phyloP scores from a whole-genome alignment of 2,797 vertebrate species.

The Notolabrus celidotus region DNA sequence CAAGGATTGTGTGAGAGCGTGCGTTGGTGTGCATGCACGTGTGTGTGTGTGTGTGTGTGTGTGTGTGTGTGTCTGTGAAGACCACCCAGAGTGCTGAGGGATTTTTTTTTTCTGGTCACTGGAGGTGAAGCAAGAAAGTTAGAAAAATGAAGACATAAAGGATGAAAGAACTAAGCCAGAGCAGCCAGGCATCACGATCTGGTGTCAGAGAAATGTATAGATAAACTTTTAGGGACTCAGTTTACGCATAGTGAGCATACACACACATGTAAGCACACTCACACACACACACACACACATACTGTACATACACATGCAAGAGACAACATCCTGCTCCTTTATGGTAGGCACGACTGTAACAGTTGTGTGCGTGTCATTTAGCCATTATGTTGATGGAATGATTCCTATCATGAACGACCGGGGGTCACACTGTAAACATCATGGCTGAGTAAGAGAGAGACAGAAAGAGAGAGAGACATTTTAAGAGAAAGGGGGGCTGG shows the following conservation, averaged over 20 bases:
- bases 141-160: conserved; percentile 48
- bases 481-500: conserved; percentile 18
- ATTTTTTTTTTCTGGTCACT: conserved; percentile 58
- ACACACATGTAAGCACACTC: no score
- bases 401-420: conserved; percentile 82
- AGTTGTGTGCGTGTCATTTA: conserved; percentile 79
- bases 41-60: no score
- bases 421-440: conserved; percentile 83
- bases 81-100: conserved; percentile 84
- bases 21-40: conserved; percentile 31
- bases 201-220: conserved; percentile 4
- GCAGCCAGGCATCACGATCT: conserved; percentile 19
- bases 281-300: no score
- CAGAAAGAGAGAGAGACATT: conserved; percentile 26
- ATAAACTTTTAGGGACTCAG: conserved; percentile 20
- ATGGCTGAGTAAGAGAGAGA: conserved; percentile 39
- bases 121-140: conserved; percentile 65
- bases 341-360: conserved; percentile 64
- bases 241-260: not conserved
- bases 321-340: conserved; percentile 72
- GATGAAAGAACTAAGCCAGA: conserved; percentile 37
- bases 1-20: conserved; percentile 62
- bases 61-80: conserved; percentile 55
- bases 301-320: conserved; percentile 7
- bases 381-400: conserved; percentile 82